Base-by-base conservation (phyloP, 2,888 invertebrate genomes). In the Papilio demoleus region DNA sequence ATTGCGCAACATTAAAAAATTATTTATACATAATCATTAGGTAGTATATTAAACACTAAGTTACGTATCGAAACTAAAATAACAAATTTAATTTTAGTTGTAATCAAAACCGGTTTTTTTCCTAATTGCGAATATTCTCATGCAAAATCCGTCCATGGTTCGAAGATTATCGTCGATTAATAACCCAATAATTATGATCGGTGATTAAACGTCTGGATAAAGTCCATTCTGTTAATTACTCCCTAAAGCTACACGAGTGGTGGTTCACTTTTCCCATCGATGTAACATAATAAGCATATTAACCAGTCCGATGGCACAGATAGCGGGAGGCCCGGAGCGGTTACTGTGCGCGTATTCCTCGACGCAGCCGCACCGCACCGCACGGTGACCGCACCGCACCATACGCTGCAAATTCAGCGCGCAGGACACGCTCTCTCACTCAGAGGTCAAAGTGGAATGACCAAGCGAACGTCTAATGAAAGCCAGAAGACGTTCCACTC, bases 281-380 rank as follows among this genome's bases (percentile, higher is more conserved):
- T 85, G 86, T 88, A 89, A 90, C 90, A 89, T 92, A 90, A 92
- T 92, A 92, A 91, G 87, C 86, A 87, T 88, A 91, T 91, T 92
- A 91, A 88, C 83, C 86, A 80, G 85, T 79, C 83, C 86, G 90
- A 92, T 90, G 85, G 85, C 82, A 83, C 85, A 87, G 92, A 92
- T 91, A 91, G 82, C 84, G 76, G 77, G 71, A 69, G 73, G 86
- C 90, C 87, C 77, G 79, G 78, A 83, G 92, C 91, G 78, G 69
- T 87, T 81, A 56, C 53, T 2, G 50, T 14, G 53, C 84, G 81
- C 84, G 85, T 87, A 87, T 85, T 84, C 73, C 82, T 84, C 85
- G 84, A 72, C 82, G 84, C 85, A 84, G 85, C 83, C 84, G 86
- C 84, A 81, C 79, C 80, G 80, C 79, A 24, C 17, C 42, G 42